Evolutionary conservation across 2,113 vertebrate species (phyloP).

Genomic region (Stigmatopora argus): DNA sequence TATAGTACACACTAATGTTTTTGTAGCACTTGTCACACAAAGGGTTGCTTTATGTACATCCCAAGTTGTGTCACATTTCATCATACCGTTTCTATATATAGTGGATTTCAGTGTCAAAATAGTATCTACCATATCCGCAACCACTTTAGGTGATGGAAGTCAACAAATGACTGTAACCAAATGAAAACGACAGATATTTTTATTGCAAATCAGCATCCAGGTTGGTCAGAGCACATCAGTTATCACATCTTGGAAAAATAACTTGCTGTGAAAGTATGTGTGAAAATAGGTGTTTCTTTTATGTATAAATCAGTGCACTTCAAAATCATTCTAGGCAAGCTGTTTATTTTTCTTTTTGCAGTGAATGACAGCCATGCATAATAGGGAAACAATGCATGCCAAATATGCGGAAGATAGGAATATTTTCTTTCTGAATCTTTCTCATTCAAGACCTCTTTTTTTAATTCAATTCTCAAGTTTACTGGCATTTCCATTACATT

Average conservation of each 20-base stretch:
- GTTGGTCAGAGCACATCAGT: conserved; percentile 42
- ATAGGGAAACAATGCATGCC: conserved; percentile 9
- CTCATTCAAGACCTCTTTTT: conserved; percentile 30
- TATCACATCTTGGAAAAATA: conserved; percentile 50
- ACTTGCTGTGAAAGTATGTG: conserved; percentile 39
- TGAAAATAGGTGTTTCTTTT: conserved; percentile 12
- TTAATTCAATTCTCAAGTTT: conserved; percentile 37
- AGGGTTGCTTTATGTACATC: conserved; percentile 30
- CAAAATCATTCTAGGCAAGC: conserved; percentile 16
- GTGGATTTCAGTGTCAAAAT: conserved; percentile 25
- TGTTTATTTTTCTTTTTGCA: conserved; percentile 15
- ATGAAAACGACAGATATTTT: conserved; percentile 25
- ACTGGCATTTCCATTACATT: conserved; percentile 61
- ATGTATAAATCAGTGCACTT: conserved; percentile 32
- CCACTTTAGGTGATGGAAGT: conserved; percentile 24
- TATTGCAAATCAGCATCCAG: conserved; percentile 40
- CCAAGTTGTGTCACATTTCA: conserved; percentile 49
- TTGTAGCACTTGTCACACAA: conserved; percentile 37
- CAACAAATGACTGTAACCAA: conserved; percentile 21
- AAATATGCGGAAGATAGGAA: conserved; percentile 36
- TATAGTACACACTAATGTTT: conserved; percentile 27
- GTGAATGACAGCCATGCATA: conserved; percentile 38
- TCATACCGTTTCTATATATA: conserved; percentile 41
- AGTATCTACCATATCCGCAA: conserved; percentile 25
- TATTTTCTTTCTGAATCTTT: conserved; percentile 13